Evolutionary conservation across 2,797 vertebrate genomes (phyloP), one percentile per base, ranked within the genome.

Genomic region (Poeciliopsis turneri): DNA sequence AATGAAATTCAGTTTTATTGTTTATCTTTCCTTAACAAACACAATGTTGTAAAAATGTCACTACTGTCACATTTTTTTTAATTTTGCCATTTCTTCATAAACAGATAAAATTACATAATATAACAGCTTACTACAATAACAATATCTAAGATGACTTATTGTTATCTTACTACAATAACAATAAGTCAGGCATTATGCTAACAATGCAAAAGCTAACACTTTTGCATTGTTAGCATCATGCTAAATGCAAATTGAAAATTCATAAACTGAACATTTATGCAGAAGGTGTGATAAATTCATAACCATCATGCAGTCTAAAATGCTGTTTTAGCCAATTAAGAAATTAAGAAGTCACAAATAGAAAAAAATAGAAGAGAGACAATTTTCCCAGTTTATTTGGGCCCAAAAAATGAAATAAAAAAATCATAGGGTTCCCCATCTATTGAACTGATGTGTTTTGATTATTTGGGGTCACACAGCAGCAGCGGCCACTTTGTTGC

Each of bases 401-500:
- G 1, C 2, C 12, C 9, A 23, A 68, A 41, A 41, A 28, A 7
- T 28, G 5, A 28, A 57, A 28, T n/a, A 0, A 70, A 46, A 45
- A n/a, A 45, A n/a, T 0, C 25, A 69, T 13, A 69, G 10, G 18
- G 20, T 43, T 23, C 39, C 23, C 23, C 66, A 73, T 25, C 18
- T 5, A 72, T 46, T 39, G 39, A 55, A 59, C 3, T 20, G 51
- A 33, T 5, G 30, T 59, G 11, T 78, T 57, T 59, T 72, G 57
- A 15, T 64, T 59, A 36, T 92, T 88, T 75, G 94, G 91, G 87
- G 82, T 83, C 91, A 83, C 80, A 83, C 76, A 81, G 80, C 78
- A 86, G 87, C 82, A 87, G 91, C 86, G 84, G 88, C 89, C 92
- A 93, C 92, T 90, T 91, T 93, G 91, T 85, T 94, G 89, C 94